Base-by-base conservation (phyloP, 2,797 vertebrate genomes). In the Schizopygopsis malacanthus region DNA sequence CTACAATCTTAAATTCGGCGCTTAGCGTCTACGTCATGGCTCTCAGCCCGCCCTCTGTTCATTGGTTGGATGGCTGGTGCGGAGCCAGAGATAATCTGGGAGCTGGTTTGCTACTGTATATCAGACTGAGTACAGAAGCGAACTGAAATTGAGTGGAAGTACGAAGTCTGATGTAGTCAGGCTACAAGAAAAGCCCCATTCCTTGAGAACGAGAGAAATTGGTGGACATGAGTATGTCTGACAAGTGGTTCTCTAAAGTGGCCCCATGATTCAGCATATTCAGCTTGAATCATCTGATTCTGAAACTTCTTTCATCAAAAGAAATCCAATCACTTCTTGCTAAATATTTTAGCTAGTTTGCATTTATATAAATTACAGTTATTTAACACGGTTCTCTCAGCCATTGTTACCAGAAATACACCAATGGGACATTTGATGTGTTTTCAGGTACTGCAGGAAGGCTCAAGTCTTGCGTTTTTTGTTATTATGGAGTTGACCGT, bases 281-380 rank as follows among this genome's bases (percentile, higher is more conserved):
- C 86, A 85, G 50, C 92, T 90, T 92, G 90, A 85, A 88, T 25
- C 92, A 85, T 90, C 91, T 91, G 89, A 92, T 93, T 89, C 22
- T 83, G 56, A 67, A 83, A 72, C 81, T 52, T 87, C 79, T 84
- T 45, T 56, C 37, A 52, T 85, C 88, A 86, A 90, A 90, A 37
- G 90, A 91, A 43, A 91, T 89, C 90, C 79, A 91, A 89, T 90
- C 86, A 81, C 70, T 81, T 87, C 33, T 82, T 33, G 50, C 80
- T 92, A 92, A 91, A 91, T 92, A 91, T 93, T 92, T 91, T 79
- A 90, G 89, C 89, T 91, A 89, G 89, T 89, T 88, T 84, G 88
- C 71, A 83, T 45, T 87, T 83, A 88, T 86, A 91, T 92, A 87
- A 91, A 76, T 86, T 83, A 84, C 87, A 90, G 86, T 87, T 82